A percentile compares a stretch with the other conserved stretches of the same genome.
phyloP scores from a whole-genome alignment of 2,113 vertebrate species.

The Cettia cetti region DNA sequence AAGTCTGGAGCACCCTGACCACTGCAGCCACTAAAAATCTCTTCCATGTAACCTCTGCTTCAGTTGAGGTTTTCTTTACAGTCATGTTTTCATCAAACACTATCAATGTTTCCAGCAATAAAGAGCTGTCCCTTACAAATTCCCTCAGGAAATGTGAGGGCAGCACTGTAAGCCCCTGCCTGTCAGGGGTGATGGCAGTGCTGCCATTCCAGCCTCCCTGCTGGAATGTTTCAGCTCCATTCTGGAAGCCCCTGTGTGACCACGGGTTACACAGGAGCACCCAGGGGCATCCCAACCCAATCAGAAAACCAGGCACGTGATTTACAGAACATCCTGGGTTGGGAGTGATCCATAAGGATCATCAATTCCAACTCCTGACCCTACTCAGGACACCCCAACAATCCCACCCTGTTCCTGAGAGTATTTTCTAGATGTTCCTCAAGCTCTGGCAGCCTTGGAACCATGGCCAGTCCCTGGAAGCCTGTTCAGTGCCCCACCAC shows the following conservation, averaged over 20 bases:
- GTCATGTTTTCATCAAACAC: background rate
- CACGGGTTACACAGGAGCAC: rapidly evolving
- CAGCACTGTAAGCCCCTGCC: background rate
- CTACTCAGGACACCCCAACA: background rate
- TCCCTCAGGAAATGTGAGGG: background rate
- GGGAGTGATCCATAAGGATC: background rate
- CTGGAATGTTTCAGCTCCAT: background rate
- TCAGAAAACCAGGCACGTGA: background rate
- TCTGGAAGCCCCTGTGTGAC: background rate
- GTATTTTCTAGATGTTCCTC: background rate
- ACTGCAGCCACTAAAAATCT: background rate
- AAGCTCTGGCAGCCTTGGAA: background rate
- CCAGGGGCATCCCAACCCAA: background rate
- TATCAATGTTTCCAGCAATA: background rate
- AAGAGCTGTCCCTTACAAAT: background rate
- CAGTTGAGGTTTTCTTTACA: background rate
- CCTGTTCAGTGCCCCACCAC: background rate
- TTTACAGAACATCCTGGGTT: background rate
- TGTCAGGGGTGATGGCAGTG: rapidly evolving
- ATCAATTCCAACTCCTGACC: background rate
- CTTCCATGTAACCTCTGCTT: background rate
- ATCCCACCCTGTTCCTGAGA: background rate
- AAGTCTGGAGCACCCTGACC: background rate
- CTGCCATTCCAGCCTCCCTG: background rate
- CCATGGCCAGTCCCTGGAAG: background rate